Base-by-base conservation (phyloP, 2,888 invertebrate species). In the Hypolimnas misippus region DNA sequence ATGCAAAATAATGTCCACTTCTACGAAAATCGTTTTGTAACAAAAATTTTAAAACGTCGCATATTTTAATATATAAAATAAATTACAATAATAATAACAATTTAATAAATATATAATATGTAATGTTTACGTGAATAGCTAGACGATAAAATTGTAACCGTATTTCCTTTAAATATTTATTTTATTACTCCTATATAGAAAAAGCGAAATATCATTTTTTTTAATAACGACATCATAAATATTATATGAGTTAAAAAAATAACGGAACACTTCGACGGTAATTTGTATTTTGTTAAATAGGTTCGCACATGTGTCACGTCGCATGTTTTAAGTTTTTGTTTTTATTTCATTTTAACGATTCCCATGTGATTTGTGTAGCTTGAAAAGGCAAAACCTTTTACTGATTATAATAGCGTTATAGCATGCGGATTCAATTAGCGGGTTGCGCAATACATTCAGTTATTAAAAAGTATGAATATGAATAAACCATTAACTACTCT, bases 381-480 rank as follows among this genome's bases (percentile, higher is more conserved):
- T 16, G 46, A 57, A 61, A 33, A 21, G 35, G n/a, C n/a, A 38
- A 62, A 62, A 73, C 70, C 59, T 65, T 62, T 63, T 46, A 67
- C 40, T 56, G 73, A 40, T 54, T 53, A 54, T 53, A 58, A 49
- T 63, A 63, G 54, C 53, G 54, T 40, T 53, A 35, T 53, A 54
- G 53, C 84, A 84, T 82, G 77, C 78, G 77, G 81, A 78, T 79
- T 79, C 73, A 83, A 83, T 87, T 83, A 81, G 71, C 55, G 29
- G 51, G 57, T 62, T 65, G 25, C 53, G 33, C 51, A 49, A 54
- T 49, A 44, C 25, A 50, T 46, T 49, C 17, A 44, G 42, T 58
- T 54, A 58, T 63, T 50, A 58, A 57, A 62, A 57, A 57, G 49
- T 57, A 62, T 46, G 53, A 40, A 49, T 17, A 52, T 29, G 19